phyloP scores from a whole-genome alignment of 2,797 vertebrate genomes.

The Chloroceryle inda region DNA sequence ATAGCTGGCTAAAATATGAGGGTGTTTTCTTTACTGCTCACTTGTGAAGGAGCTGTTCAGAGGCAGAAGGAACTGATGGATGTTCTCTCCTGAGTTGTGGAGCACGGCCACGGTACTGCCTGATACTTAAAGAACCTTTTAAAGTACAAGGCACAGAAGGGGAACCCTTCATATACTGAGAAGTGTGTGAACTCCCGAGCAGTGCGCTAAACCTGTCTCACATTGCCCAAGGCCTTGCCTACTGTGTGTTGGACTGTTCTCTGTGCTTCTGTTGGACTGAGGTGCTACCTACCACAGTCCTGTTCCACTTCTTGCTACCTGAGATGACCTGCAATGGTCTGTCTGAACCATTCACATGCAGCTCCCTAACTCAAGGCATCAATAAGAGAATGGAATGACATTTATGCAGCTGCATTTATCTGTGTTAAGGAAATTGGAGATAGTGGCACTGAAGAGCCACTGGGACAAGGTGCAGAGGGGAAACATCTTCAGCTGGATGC shows the following conservation, averaged over 20 bases:
- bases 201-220: neutral
- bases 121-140: neutral
- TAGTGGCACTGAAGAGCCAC: neutral
- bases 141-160: neutral
- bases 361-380: accelerated
- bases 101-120: accelerated
- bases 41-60: neutral
- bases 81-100: neutral
- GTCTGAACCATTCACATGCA: accelerated
- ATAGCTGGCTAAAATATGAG: neutral
- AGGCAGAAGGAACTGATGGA: neutral
- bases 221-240: neutral
- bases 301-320: neutral
- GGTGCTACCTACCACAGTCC: neutral
- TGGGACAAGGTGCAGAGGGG: neutral
- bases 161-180: accelerated
- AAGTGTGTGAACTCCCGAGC: neutral
- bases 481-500: neutral
- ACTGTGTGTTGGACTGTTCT: neutral
- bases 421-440: neutral
- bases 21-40: neutral
- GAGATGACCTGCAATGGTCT: neutral
- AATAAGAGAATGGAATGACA: neutral
- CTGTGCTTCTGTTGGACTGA: neutral
- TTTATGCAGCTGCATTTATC: neutral